Base-by-base conservation (phyloP, 2,113 vertebrate species). In the Phasianus colchicus region DNA sequence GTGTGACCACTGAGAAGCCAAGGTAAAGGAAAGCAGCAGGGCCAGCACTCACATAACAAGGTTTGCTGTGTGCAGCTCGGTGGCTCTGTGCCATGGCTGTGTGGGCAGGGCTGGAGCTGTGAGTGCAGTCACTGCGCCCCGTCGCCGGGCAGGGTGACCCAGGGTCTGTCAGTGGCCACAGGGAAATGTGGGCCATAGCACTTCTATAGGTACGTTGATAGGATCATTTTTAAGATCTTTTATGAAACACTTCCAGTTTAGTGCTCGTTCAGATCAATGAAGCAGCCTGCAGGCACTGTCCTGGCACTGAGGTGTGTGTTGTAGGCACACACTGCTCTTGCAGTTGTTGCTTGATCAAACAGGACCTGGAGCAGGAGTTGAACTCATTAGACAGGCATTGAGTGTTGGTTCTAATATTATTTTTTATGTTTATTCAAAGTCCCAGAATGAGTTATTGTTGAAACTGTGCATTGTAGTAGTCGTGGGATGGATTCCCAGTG, bases 71-170 rank as follows among this genome's bases (percentile, higher is more conserved):
- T 55, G 17, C 32, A 61, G 61, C 61, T 64, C 25, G 8, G 25
- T 12, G 38, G 25, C 27, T 19, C 36, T 18, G 25, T 40, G 27
- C 36, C 36, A 40, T 1, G 45, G 43, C 72, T 2, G 30, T 0
- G 7, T 2, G 0, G 83, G 70, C 5, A 1, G 16, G 18, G 80
- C 29, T 2, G 7, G 10, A 27, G 14, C 43, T 19, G 40, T 0
- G 17, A 24, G 64, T 73, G 1, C 65, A 4, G 58, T 27, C 18
- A 25, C 82, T 8, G 43, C 0, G 1, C 52, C 36, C 65, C 21
- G 6, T 8, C 48, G 4, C 52, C 0, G 0, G 2, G 2, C 1
- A 0, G 55, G 61, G 48, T 73, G 43, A 14, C 11, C n/a, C 32
- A 3, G 52, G 11, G 10, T 14, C 32, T 34, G 16, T 40, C 18